phyloP scores from a whole-genome alignment of 2,113 vertebrate species.

The Mellivora capensis region DNA sequence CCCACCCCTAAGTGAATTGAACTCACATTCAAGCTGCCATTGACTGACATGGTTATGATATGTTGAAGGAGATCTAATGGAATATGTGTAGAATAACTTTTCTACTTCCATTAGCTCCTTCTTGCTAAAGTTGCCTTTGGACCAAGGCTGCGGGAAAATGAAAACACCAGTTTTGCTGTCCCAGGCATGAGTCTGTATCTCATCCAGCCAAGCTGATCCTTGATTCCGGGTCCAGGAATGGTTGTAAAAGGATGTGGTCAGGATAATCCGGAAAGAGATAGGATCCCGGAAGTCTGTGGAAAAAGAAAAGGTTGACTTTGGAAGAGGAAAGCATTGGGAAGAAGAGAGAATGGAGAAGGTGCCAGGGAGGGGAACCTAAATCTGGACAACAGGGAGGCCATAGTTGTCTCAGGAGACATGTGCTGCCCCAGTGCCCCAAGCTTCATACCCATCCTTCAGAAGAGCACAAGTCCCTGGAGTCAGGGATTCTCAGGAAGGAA shows the following conservation, averaged over 20 bases:
- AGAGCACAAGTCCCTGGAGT: not conserved
- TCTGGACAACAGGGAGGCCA: not conserved
- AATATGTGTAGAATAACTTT: not conserved
- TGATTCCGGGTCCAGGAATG: not conserved
- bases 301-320: not conserved
- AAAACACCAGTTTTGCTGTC: not conserved
- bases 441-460: not conserved
- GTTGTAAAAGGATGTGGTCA: not conserved
- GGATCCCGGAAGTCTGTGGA: not conserved
- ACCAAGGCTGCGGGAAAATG: not conserved
- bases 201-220: not conserved
- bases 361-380: not conserved
- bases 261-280: fast-evolving
- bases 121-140: not conserved
- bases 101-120: not conserved
- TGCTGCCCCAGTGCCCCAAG: not conserved
- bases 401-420: not conserved
- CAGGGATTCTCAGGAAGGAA: not conserved
- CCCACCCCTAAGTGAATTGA: not conserved
- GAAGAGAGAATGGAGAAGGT: not conserved
- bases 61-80: not conserved
- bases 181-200: not conserved
- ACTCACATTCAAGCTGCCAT: not conserved
- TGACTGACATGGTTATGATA: not conserved
- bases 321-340: not conserved